Conservation (phyloP, 2,888 invertebrate genomes). For the Eupithecia centaureata region DNA sequence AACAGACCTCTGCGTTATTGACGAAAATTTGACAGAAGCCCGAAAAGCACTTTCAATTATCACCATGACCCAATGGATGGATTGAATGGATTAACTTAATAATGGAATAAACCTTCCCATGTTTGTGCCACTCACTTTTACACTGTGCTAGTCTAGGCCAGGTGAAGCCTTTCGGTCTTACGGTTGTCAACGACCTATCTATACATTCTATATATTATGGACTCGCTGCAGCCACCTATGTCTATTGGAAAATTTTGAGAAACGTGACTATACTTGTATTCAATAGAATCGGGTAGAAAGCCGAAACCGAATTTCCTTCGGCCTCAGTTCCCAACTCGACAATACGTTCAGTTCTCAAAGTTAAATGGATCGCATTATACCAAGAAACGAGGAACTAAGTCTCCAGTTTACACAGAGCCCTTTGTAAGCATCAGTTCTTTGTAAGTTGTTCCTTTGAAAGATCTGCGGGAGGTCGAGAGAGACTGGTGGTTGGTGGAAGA, state of each 20-base stretch:
- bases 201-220: too few relatives aligned
- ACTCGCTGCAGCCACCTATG: background rate
- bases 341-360: constrained; percentile 21
- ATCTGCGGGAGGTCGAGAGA: constrained; percentile 16
- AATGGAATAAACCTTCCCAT: background rate
- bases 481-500: constrained; percentile 17
- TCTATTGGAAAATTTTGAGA: background rate
- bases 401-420: constrained; percentile 26
- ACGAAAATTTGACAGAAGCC: too few relatives aligned
- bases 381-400: constrained; percentile 28
- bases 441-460: constrained; percentile 13
- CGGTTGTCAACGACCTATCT: background rate
- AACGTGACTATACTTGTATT: background rate
- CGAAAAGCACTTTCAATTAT: too few relatives aligned
- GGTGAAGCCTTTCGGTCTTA: background rate
- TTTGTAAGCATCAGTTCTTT: constrained; percentile 22
- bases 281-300: background rate
- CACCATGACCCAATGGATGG: background rate
- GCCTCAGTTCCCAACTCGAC: background rate
- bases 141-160: background rate
- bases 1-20: too few relatives aligned
- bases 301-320: constrained; percentile 1
- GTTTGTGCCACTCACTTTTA: too few relatives aligned
- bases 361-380: constrained; percentile 42
- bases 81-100: too few relatives aligned